Evolutionary conservation across 2,888 invertebrate genomes (phyloP), one percentile per base, ranked within the genome.

Genomic region (Acleris laterana): DNA sequence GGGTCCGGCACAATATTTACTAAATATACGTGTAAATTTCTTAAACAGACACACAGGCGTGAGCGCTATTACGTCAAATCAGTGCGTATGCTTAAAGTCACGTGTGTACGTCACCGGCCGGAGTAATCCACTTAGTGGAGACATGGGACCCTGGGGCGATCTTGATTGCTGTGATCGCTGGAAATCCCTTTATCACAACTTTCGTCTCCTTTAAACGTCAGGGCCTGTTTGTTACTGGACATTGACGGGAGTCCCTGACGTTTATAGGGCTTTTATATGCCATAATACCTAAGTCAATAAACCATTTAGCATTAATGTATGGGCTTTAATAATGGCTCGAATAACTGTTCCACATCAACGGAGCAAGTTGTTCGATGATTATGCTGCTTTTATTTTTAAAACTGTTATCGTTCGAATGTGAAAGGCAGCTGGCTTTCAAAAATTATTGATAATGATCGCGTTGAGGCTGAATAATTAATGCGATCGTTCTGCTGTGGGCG

Each of bases 101-200:
- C 58, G 22, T 38, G 52, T 64, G 52, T 70, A 74, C 75, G 72
- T 75, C 74, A 77, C 72, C 75, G 68, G 62, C 72, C 75, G 68
- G 62, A 59, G 70, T 75, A 78, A 79, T 77, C 74, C 75, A 77
- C 74, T 80, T 74, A 77, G 71, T 71, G 71, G 69, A 71, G 69
- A 72, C 69, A 73, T 68, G 71, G 63, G 71, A 69, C 63, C 72
- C 62, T 70, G 61, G 51, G 70, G 58, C 64, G 65, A 68, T 68
- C 64, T 69, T 53, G 70, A 62, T 70, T 69, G 59, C 61, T 63
- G 70, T 68, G 55, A 63, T 70, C 68, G 63, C 62, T 55, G 46
- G 46, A 65, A 71, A 71, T 70, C 53, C 63, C 53, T 28, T 70
- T 70, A 69, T 55, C 32, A 62, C n/a, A 56, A 56, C 20, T 48